Evolutionary conservation across 2,113 vertebrate genomes (phyloP).

Genomic region (Lontra canadensis): DNA sequence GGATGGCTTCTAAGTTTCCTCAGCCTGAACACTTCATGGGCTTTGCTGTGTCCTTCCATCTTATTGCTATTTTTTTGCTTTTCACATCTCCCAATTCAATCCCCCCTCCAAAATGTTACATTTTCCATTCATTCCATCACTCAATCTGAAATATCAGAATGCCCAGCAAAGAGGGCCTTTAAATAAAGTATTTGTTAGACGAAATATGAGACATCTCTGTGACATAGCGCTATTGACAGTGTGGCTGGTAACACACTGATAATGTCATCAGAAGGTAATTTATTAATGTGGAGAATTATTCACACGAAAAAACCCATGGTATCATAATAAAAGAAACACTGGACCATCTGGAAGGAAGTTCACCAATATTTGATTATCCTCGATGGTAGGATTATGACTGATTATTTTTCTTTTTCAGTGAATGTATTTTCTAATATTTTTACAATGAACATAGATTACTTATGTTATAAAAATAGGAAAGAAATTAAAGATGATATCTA

Average conservation of each 20-base stretch:
- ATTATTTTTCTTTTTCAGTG: not conserved
- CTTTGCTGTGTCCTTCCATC: not conserved
- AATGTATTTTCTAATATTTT: slow-evolving; percentile 6
- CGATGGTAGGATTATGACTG: not conserved
- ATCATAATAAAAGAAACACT: not conserved
- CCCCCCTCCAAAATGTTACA: not conserved
- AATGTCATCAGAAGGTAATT: not conserved
- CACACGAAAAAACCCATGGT: not conserved
- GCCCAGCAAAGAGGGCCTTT: not conserved
- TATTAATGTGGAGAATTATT: not conserved
- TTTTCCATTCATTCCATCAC: not conserved
- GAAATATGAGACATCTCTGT: not conserved
- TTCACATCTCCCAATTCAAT: not conserved
- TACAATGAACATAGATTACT: not conserved
- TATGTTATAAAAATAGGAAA: slow-evolving; percentile 10
- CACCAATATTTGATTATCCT: not conserved
- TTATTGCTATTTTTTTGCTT: not conserved
- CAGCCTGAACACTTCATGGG: not conserved
- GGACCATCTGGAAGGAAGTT: not conserved
- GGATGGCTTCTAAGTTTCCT: not conserved
- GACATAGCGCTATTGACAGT: not conserved
- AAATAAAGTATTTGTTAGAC: not conserved
- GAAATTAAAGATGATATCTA: not conserved
- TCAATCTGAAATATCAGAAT: not conserved
- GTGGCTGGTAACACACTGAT: not conserved